A percentile compares a stretch with the other conserved stretches of the same genome.
phyloP scores from a whole-genome alignment of 2,888 invertebrate species.

The Pseudococcus jackbeardsleyi region DNA sequence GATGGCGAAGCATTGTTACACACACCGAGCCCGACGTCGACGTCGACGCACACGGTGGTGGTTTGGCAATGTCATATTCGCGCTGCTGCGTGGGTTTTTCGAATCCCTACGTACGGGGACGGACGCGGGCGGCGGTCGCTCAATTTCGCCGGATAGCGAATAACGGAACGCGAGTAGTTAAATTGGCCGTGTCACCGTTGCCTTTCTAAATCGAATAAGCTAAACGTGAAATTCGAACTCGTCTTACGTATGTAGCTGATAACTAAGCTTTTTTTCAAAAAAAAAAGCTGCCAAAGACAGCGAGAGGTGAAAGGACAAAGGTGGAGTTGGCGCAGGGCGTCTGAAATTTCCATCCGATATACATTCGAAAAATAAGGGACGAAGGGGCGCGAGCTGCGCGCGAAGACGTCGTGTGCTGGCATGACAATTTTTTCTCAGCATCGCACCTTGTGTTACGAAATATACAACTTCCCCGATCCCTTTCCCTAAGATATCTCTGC shows the following conservation, averaged over 20 bases:
- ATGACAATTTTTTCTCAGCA: too few relatives aligned
- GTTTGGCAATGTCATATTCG: constrained; percentile 42
- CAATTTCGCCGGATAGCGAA: neutral
- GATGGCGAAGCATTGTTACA: constrained; percentile 39
- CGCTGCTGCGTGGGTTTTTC: constrained; percentile 8
- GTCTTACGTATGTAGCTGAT: too few relatives aligned
- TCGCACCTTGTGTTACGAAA: too few relatives aligned
- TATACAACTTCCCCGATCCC: too few relatives aligned
- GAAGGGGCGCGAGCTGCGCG: neutral
- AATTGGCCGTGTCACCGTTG: constrained; percentile 19
- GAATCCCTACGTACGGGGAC: neutral
- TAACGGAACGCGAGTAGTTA: neutral
- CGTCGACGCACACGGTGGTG: neutral
- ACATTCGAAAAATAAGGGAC: neutral
- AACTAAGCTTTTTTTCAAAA: neutral
- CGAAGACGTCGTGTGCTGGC: neutral
- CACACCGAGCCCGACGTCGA: constrained; percentile 3
- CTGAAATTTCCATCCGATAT: neutral
- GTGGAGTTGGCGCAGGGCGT: neutral
- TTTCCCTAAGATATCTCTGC: neutral
- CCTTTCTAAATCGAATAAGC: constrained; percentile 5
- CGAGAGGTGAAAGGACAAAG: constrained; percentile 4
- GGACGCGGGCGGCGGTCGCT: neutral
- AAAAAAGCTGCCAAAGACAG: neutral
- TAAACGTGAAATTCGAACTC: neutral